Conservation (phyloP, 2,888 invertebrate genomes). For the Ennomos quercinarius region DNA sequence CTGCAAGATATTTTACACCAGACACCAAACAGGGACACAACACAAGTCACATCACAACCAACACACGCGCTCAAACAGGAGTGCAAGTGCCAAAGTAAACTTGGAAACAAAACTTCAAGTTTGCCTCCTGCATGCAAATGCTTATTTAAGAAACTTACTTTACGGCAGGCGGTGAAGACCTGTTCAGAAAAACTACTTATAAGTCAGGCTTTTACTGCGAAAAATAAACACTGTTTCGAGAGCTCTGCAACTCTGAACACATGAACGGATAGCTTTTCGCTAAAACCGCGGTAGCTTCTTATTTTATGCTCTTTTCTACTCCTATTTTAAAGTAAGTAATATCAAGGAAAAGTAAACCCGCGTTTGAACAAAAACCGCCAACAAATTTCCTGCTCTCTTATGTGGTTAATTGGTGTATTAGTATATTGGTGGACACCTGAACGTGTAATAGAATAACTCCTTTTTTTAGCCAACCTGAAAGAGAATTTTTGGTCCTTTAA, state of each 20-base stretch:
- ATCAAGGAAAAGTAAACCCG: not conserved
- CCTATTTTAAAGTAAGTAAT: not conserved
- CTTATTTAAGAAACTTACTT: constrained; percentile 31
- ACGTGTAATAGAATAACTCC: too few relatives aligned
- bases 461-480: too few relatives aligned
- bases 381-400: too few relatives aligned
- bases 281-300: constrained; percentile 5
- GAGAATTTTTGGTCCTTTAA: too few relatives aligned
- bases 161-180: constrained; percentile 18
- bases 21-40: constrained; percentile 39
- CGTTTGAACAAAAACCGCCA: too few relatives aligned
- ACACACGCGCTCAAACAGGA: constrained; percentile 46
- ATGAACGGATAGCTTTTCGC: constrained; percentile 10
- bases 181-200: constrained; percentile 20
- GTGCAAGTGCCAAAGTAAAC: constrained; percentile 57
- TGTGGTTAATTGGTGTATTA: too few relatives aligned
- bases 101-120: constrained; percentile 41
- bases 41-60: constrained; percentile 38
- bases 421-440: too few relatives aligned
- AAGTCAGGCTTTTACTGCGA: constrained; percentile 10
- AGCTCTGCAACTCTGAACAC: constrained; percentile 1
- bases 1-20: constrained; percentile 10
- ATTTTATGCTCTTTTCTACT: not conserved
- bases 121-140: constrained; percentile 36
- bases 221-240: constrained; percentile 15